Conservation (phyloP, 2,797 vertebrate species). For the Thunnus albacares region DNA sequence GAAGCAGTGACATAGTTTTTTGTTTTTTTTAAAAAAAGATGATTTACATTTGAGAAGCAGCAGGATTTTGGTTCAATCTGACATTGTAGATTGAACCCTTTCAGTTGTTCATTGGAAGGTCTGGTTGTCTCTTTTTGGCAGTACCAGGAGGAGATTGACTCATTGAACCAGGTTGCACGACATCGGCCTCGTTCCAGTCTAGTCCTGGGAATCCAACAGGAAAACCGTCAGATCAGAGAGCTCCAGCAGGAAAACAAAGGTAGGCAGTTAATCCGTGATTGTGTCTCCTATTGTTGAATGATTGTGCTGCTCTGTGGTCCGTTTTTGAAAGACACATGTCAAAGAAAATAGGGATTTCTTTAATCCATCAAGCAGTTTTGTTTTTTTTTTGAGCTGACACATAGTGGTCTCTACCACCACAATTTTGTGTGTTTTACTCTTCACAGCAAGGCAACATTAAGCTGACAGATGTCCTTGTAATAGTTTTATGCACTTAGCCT, state of each 20-base stretch:
- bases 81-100: neutral
- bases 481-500: neutral
- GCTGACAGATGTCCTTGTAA: neutral
- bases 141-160: slow-evolving; percentile 98
- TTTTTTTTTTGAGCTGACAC: neutral
- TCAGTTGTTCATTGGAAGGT: neutral
- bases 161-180: slow-evolving; percentile 96
- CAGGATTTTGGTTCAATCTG: neutral
- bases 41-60: neutral
- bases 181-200: slow-evolving; percentile 96
- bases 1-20: too few species aligned
- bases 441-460: neutral
- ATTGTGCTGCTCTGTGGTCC: neutral
- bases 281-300: neutral
- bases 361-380: neutral
- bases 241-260: slow-evolving; percentile 99
- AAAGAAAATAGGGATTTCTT: neutral
- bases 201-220: slow-evolving; percentile 97
- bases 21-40: too few species aligned
- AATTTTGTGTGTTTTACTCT: too few species aligned
- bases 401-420: neutral
- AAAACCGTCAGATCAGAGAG: slow-evolving; percentile 97
- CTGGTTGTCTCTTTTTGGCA: slow-evolving; percentile 66
- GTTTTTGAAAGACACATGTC: neutral
- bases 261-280: neutral